A percentile compares a stretch with the other conserved stretches of the same genome.
phyloP scores from a whole-genome alignment of 2,888 invertebrate species.

The Podotricha telesiphe region DNA sequence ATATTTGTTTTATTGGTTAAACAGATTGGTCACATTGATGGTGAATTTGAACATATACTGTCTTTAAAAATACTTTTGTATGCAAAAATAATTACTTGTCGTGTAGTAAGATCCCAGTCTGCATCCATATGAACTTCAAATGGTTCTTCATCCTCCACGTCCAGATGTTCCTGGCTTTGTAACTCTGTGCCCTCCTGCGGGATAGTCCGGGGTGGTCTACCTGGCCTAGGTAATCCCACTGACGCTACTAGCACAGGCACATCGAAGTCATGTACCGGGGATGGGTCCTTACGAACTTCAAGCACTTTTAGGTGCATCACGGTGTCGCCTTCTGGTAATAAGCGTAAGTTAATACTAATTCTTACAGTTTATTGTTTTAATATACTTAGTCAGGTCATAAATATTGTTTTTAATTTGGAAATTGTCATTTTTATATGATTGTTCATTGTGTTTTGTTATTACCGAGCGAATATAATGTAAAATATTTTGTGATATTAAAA shows the following conservation, averaged over 20 bases:
- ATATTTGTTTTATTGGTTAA: no score
- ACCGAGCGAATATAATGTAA: no score
- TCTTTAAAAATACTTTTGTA: background rate
- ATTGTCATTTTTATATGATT: no score
- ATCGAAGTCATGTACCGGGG: conserved; percentile 92
- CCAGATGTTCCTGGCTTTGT: conserved; percentile 67
- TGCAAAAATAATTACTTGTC: conserved; percentile 86
- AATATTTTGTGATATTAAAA: no score
- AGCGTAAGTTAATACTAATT: background rate
- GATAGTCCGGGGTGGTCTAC: conserved; percentile 57
- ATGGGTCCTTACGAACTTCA: conserved; percentile 91
- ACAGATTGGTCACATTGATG: no score
- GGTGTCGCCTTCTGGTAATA: conserved; percentile 89
- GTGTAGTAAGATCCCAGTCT: conserved; percentile 97
- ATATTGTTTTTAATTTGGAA: no score
- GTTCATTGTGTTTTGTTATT: no score
- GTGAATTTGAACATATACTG: background rate
- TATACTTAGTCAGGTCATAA: no score
- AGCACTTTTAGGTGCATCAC: conserved; percentile 95
- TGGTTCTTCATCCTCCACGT: conserved; percentile 84
- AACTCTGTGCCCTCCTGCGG: conserved; percentile 55
- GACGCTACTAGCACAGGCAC: conserved; percentile 91
- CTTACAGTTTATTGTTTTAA: no score
- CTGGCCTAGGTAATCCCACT: conserved; percentile 70
- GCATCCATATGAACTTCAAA: conserved; percentile 77